Evolutionary conservation across 2,113 vertebrate genomes (phyloP), one percentile per base, ranked within the genome.

Genomic region (Ramphastos sulfuratus): DNA sequence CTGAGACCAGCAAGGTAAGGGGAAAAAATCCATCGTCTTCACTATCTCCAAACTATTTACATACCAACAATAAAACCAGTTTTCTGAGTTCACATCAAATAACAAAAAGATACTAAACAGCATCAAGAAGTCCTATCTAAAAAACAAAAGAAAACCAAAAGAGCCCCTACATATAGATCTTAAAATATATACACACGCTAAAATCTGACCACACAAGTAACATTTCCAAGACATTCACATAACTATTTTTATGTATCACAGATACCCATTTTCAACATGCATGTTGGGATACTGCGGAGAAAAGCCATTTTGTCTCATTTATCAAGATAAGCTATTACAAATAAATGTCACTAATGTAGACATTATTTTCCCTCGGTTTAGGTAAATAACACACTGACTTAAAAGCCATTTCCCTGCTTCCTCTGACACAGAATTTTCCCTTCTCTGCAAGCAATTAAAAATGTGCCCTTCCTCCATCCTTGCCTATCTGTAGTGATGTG

Each of bases 331-430:
- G 16, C 0, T 25, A 37, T 10, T 35, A 85, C 7, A 82, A 81
- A 70, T 12, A 66, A 55, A 52, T 7, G 10, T 20, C 63, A 61
- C 19, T 65, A 33, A 72, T 2, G 7, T 0, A 60, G 11, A 77
- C 5, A 42, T 2, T 23, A 42, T 9, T 3, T 1, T 0, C 10
- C 30, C 17, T 3, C 9, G 23, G 35, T 61, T 56, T 58, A 15
- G 17, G 7, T 28, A 52, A 46, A 17, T 30, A 87, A 55, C 27
- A 67, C 4, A 9, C 6, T 21, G 37, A 89, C 79, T 71, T 72
- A 69, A 20, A 70, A 77, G 58, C 56, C 59, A 55, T 28, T 82
- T 78, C 37, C 20, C 17, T 25, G 7, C 12, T 63, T 71, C 10
- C 30, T 28, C 52, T 5, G 7, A 52, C 13, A 63, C 5, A 48